Base-by-base conservation (phyloP, 2,797 vertebrate genomes). In the Kryptolebias ocellatus region DNA sequence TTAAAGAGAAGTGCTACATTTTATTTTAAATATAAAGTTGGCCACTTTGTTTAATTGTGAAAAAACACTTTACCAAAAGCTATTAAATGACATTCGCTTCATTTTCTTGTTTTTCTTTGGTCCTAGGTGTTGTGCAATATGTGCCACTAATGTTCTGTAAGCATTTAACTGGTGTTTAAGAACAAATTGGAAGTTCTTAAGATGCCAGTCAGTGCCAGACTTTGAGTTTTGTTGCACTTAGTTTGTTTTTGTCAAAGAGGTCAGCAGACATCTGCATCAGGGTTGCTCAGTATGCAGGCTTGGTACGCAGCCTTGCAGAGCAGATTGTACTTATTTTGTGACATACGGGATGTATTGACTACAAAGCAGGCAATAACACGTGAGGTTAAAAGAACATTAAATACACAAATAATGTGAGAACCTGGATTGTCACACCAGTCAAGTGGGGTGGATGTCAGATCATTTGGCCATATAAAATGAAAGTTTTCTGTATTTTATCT, bases 401-500 rank as follows among this genome's bases (percentile, higher is more conserved):
- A 53, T 18, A 15, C 15, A 57, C 53, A 44, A 9, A 34, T 34
- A 37, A 47, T 31, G 57, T 24, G 37, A 28, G 10, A 52, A 16
- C 68, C 53, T 31, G 24, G 4, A 11, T 20, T 53, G 17, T 34
- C 3, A 46, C 12, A 4, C 4, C 24, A 24, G 49, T 39, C 16
- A 62, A 57, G 10, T 56, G 4, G 34, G 2, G 29, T 34, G n/a
- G 28, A 1, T 47, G 24, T 69, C 37, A 16, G 55, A 42, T 63
- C 20, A 64, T 46, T 54, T 12, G 24, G 18, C 17, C 37, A 50
- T 51, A 57, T 53, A 37, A 12, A 24, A 24, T 24, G 20, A 24
- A 24, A 24, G 20, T 24, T 24, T 24, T 24, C 20, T 73, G 64
- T 67, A 29, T 56, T 80, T 67, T 72, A 54, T 67, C 49, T 52